Evolutionary conservation across 53 echinoderm and acorn worm species (phyloP), one percentile per base, ranked within the genome.

Genomic region (Holothuria leucospilota): DNA sequence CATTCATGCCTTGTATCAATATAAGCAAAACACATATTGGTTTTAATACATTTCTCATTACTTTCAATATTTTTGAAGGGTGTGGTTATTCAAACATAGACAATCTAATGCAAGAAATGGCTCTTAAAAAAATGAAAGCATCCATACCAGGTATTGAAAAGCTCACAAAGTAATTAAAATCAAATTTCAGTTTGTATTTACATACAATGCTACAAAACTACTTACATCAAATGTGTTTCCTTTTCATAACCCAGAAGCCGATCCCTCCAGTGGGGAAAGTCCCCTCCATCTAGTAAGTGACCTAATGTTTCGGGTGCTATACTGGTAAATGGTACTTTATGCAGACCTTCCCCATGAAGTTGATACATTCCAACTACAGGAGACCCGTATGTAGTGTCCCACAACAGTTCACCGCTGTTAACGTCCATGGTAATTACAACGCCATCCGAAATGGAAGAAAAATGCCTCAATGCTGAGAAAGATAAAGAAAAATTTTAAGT

Each of bases 321-420:
- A 40, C 91, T 66, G 30, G 98, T 93, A 69, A 93, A 89, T 13
- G 90, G 56, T 39, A 95, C 90, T 78, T 95, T 95, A 46, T 90
- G 91, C 2, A 97, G 81, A 5, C 95, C 98, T 25, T 97, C 98
- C 7, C 91, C 93, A 40, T 89, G 78, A 21, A 95, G 88, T 23
- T 90, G 89, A 81, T 97, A 97, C 81, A 95, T 86, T 26, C 91
- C 98, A n/a, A 97, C 98, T 69, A 97, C 98, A 7, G 95, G 98
- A 16, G 98, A 97, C 64, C 93, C 90, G 64, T 97, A 95, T 74
- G 87, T 92, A 30, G 82, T 85, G 25, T 93, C 98, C 95, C 98
- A 97, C 18, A 95, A 69, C 79, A 97, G 93, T 87, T 95, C 95
- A 24, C 98, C 95, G 13, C 91, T 88, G 49, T 59, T 84, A 27